Evolutionary conservation across 2,113 vertebrate genomes (phyloP).

Genomic region (Lepus americanus): DNA sequence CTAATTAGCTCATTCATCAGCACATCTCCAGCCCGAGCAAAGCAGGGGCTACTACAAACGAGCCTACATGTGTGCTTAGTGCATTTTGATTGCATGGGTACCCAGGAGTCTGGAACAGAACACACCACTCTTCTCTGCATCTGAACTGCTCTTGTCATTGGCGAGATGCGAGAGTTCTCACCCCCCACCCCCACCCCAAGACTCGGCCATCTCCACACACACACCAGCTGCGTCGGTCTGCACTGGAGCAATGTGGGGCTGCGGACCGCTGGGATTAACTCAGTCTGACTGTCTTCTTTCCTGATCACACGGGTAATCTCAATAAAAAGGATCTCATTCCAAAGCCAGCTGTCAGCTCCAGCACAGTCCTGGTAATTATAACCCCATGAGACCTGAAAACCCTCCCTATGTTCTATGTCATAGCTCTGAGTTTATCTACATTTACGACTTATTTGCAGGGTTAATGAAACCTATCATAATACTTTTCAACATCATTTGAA

Average conservation of each 20-base stretch:
- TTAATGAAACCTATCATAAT: constrained; percentile 67
- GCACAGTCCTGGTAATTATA: neutral
- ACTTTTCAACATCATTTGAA: constrained; percentile 64
- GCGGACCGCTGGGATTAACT: neutral
- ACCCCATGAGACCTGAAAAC: constrained; percentile 60
- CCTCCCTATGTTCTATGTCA: neutral
- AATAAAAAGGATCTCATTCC: constrained; percentile 60
- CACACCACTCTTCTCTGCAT: constrained; percentile 11
- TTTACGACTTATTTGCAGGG: constrained; percentile 67
- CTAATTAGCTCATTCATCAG: neutral
- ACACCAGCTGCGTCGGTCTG: constrained; percentile 13
- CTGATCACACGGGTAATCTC: constrained; percentile 9
- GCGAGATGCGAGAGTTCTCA: constrained; percentile 39
- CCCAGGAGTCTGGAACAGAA: constrained; percentile 49
- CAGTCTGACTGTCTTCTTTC: constrained; percentile 13
- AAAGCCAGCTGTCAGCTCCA: neutral
- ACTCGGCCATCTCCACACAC: constrained; percentile 15
- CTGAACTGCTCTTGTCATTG: constrained; percentile 45
- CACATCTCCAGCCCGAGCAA: neutral
- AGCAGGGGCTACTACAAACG: constrained; percentile 26
- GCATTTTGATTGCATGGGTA: constrained; percentile 43
- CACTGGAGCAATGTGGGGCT: neutral
- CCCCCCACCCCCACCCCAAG: neutral
- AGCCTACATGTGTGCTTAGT: neutral
- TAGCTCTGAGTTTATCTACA: constrained; percentile 38